These are phyloP conservation scores for Phrynosoma blainvillii DNA, from an alignment of 2,113 vertebrate genomes.

Conservation along the genomic window DNA sequence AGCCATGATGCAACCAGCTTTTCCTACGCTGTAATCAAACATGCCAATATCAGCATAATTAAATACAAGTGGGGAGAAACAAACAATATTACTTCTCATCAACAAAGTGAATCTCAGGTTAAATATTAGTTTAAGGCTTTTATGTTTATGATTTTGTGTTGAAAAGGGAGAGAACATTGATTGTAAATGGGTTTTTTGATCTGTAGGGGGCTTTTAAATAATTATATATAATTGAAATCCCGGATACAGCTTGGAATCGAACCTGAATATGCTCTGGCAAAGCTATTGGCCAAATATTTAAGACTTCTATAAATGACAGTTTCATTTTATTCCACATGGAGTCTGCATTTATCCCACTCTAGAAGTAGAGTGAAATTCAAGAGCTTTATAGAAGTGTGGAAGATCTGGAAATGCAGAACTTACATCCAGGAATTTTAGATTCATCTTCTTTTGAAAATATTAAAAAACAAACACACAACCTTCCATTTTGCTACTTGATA, in stretches of 20 bases:
- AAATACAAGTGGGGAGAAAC: constrained; percentile 53
- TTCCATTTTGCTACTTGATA: constrained; percentile 81
- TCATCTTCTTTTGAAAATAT: constrained; percentile 65
- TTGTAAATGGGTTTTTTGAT: constrained; percentile 61
- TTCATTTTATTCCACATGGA: constrained; percentile 63
- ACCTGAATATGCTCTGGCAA: constrained; percentile 60
- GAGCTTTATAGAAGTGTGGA: constrained; percentile 53
- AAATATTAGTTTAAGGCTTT: constrained; percentile 68
- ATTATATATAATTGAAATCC: constrained; percentile 56
- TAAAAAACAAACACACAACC: constrained; percentile 26
- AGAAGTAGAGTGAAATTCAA: constrained; percentile 72
- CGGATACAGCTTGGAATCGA: constrained; percentile 62
- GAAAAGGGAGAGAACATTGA: constrained; percentile 50
- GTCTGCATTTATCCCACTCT: constrained; percentile 54
- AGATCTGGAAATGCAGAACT: constrained; percentile 64
- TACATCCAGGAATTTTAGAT: constrained; percentile 63
- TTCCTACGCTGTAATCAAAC: constrained; percentile 50
- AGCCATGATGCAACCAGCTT: constrained; percentile 75
- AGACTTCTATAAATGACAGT: constrained; percentile 59
- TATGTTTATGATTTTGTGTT: constrained; percentile 57
- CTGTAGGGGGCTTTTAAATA: constrained; percentile 38
- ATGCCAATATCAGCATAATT: constrained; percentile 47
- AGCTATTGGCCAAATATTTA: constrained; percentile 80
- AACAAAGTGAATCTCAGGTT: constrained; percentile 82
- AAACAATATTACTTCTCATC: constrained; percentile 65